Base-by-base conservation (phyloP, 2,888 invertebrate genomes). In the Homarus gammarus region DNA sequence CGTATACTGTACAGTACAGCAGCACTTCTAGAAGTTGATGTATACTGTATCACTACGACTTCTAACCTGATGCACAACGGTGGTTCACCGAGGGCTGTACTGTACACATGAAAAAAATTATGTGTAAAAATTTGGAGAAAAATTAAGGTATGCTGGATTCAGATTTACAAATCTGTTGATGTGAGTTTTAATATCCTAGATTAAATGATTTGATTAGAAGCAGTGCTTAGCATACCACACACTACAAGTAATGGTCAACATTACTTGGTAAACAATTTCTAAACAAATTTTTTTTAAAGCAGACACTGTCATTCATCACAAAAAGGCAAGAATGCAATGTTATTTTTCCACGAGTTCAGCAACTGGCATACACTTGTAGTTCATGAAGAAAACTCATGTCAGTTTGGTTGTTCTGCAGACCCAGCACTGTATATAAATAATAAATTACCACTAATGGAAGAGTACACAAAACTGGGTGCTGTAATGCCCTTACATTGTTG, bases 171-270 rank as follows among this genome's bases (percentile, higher is more conserved):
- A 1, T 56, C 56, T 56, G 3, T 56, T 49, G 3, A 18, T 56
- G 22, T 56, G 22, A 56, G 56, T 22, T 18, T 56, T 56, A 49
- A 6, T 49, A 49, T 56, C 15, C 56, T 56, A 56, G 56, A 18
- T 56, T 18, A n/a, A n/a, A n/a, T n/a, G 12, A 15, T 56, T 56
- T 56, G 56, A 56, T 56, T 56, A 56, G 56, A 18, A 56, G 51
- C 22, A 56, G 56, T 56, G 22, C 56, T 56, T 56, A 56, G 22
- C 56, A 56, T 56, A 56, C 56, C 56, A 64, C n/a, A 64, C n/a
- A 64, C 31, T 64, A 64, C 6, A 27, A 64, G 64, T 64, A 64
- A 64, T 64, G 64, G 22, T 64, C 64, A 64, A 64, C 64, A 64
- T 64, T 27, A 64, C 64, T 64, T 64, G 27, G 6, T 10, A 22